phyloP scores from a whole-genome alignment of 2,797 vertebrate genomes.

The Spea hammondii region DNA sequence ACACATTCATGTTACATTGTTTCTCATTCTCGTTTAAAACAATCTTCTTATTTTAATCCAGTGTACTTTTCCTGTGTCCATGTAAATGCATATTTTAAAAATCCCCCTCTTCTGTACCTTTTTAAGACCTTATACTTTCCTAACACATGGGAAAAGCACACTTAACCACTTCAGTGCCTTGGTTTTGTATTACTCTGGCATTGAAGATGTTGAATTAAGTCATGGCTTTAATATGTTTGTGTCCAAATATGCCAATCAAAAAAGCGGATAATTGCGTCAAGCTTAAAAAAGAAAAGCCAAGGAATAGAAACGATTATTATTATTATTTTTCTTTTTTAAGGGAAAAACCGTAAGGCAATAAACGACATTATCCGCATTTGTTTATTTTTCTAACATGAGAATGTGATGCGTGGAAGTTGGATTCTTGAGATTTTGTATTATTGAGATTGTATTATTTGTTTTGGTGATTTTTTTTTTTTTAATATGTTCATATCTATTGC shows the following conservation, averaged over 20 bases:
- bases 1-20: not conserved
- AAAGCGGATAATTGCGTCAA: no score
- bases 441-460: constrained; percentile 42
- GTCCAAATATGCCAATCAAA: not conserved
- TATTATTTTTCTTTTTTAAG: not conserved
- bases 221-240: not conserved
- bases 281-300: not conserved
- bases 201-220: constrained; percentile 26
- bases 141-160: constrained; percentile 10
- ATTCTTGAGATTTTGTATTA: not conserved
- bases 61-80: constrained; percentile 6
- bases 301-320: not conserved
- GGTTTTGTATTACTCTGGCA: constrained; percentile 20
- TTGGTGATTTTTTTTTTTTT: constrained; percentile 52
- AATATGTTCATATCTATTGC: constrained; percentile 10
- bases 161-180: constrained; percentile 35
- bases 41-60: not conserved
- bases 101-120: not conserved
- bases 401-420: not conserved
- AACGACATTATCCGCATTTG: not conserved
- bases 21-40: not conserved
- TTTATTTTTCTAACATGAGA: constrained; percentile 13
- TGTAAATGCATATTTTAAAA: constrained; percentile 17
- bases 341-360: constrained; percentile 5
- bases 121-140: not conserved